These are phyloP conservation scores for Tarsius wallacei DNA, from an alignment of 2,797 vertebrate genomes.

Conservation along the genomic window DNA sequence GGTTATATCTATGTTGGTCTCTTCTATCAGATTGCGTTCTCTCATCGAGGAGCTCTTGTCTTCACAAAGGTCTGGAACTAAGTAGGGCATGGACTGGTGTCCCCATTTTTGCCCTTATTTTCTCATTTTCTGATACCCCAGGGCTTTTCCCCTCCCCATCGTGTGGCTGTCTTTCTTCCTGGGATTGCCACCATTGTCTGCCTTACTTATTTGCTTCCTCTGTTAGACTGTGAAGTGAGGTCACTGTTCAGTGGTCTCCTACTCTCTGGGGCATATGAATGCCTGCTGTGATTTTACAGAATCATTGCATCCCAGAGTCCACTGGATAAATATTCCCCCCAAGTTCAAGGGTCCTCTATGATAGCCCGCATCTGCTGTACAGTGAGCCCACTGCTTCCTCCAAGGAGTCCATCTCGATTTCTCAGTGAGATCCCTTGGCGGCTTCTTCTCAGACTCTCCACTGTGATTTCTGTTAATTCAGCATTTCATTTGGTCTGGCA, in stretches of 20 bases:
- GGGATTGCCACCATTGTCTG: not conserved
- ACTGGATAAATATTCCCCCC: not conserved
- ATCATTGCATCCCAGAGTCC: rapidly evolving
- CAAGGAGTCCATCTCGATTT: rapidly evolving
- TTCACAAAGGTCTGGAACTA: constrained; percentile 51
- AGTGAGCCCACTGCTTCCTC: not conserved
- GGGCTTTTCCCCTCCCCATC: constrained; percentile 26
- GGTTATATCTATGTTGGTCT: rapidly evolving
- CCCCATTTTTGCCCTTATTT: constrained; percentile 85
- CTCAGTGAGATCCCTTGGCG: rapidly evolving
- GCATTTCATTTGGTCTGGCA: rapidly evolving
- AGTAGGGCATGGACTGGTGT: constrained; percentile 77
- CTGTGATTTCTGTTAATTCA: not conserved
- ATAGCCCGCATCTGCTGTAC: not conserved
- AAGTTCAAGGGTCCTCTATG: not conserved
- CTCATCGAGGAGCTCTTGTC: not conserved
- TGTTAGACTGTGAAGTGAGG: not conserved
- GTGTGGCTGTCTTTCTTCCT: not conserved
- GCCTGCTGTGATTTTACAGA: not conserved
- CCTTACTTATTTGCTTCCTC: not conserved
- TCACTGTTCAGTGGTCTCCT: not conserved
- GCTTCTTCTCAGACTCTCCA: not conserved
- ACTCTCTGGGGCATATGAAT: rapidly evolving
- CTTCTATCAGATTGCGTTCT: not conserved
- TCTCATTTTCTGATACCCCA: constrained; percentile 76